Evolutionary conservation across 2,888 invertebrate genomes (phyloP), one percentile per base, ranked within the genome.

Genomic region (Eustalomyia histrio): DNA sequence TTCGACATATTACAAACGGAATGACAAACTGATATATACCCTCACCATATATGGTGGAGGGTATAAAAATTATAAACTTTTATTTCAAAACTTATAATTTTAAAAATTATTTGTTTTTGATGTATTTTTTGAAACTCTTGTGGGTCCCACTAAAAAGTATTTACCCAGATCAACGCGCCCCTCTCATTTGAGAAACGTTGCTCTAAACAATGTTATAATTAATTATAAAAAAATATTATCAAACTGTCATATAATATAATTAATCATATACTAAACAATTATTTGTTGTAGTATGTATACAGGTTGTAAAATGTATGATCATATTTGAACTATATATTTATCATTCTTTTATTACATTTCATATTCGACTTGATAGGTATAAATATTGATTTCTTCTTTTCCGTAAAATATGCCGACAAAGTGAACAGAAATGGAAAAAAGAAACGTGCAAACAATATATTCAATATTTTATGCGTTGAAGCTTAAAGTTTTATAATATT

Each of bases 341-440:
- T 78, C 61, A 78, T 35, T 71, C 64, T 79, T 68, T 16, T 29
- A n/a, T 73, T 79, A 58, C 7, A 58, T 61, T 58, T 76, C 50
- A 43, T 14, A 61, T 4, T 72, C 53, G 21, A 64, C 16, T 24
- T 57, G 16, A 24, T 60, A 17, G 60, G 52, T 72, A 55, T 65
- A 39, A 63, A 57, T 76, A 64, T 74, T 63, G 72, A 78, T 78
- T 73, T 71, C 71, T 60, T 78, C n/a, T 58, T 29, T 60, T 68
- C 17, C 53, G 2, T 68, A 24, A 74, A 72, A 50, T 35, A 33
- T 83, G 85, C 87, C 87, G 87, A 87, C 87, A 87, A 87, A 87
- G 85, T 72, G 57, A 72, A 57, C 14, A 53, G 43, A 53, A 33
- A 17, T 21, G 29, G n/a, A 39, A 21, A n/a, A 55, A 33, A 69